Evolutionary conservation across 2,888 invertebrate genomes (phyloP).

Genomic region (Lithodes maja): DNA sequence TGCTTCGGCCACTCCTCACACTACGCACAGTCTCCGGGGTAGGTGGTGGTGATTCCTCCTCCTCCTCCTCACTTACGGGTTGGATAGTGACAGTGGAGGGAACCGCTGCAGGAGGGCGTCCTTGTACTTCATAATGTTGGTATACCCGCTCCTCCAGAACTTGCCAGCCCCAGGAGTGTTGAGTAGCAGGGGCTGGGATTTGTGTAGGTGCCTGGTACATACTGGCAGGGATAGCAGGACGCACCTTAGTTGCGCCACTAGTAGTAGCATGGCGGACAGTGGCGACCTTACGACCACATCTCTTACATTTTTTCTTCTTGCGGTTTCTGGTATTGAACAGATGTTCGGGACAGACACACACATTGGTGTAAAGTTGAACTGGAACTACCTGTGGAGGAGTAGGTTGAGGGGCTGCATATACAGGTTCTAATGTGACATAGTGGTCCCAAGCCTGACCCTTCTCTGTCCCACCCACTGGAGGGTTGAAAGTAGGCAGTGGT

Average conservation of each 20-base stretch:
- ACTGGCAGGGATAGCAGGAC: slow-evolving; percentile 62
- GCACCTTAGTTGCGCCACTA: slow-evolving; percentile 38
- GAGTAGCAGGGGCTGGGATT: slow-evolving; percentile 23
- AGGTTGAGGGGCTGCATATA: slow-evolving; percentile 56
- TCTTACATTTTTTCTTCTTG: slow-evolving; percentile 70
- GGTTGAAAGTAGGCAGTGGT: slow-evolving; percentile 53
- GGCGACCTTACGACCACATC: slow-evolving; percentile 66
- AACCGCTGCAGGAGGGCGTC: not conserved
- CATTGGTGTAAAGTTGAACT: slow-evolving; percentile 58
- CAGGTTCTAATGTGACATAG: slow-evolving; percentile 60
- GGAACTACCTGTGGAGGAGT: slow-evolving; percentile 62
- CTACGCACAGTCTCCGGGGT: slow-evolving; percentile 70
- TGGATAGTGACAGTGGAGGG: not conserved
- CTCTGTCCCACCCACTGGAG: slow-evolving; percentile 31
- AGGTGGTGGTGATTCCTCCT: slow-evolving; percentile 67
- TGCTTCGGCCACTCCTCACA: slow-evolving; percentile 57
- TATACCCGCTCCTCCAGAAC: slow-evolving; percentile 59
- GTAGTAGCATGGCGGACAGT: slow-evolving; percentile 64
- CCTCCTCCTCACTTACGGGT: slow-evolving; percentile 58
- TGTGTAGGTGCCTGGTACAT: slow-evolving; percentile 54
- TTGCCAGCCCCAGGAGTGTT: slow-evolving; percentile 62
- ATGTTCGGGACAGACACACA: slow-evolving; percentile 68
- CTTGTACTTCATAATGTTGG: slow-evolving; percentile 50
- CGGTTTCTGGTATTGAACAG: slow-evolving; percentile 54
- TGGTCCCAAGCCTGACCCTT: slow-evolving; percentile 62